A percentile compares a stretch with the other conserved stretches of the same genome.
phyloP scores from a whole-genome alignment of 1,140 invertebrate species.

The Adoxophyes honmai region DNA sequence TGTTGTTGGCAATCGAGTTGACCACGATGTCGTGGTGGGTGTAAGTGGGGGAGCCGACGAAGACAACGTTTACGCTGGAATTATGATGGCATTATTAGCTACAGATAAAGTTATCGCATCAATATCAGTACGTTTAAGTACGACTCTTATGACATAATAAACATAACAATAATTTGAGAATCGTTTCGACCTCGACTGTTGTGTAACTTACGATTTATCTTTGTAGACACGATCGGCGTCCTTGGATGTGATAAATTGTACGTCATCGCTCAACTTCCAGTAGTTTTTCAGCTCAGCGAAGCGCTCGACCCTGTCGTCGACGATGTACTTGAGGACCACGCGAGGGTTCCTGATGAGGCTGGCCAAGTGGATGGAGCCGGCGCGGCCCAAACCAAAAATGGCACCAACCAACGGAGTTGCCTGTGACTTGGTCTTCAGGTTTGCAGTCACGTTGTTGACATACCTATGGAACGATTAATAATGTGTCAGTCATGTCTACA shows the following conservation, averaged over 20 bases:
- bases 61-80: conserved; percentile 77
- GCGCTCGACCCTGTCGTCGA: conserved; percentile 76
- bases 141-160: not conserved
- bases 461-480: conserved; percentile 24
- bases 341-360: conserved; percentile 77
- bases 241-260: conserved; percentile 75
- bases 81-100: not conserved
- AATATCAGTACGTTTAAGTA: too few species aligned
- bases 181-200: too few species aligned
- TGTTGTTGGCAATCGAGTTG: conserved; percentile 78
- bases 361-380: conserved; percentile 80
- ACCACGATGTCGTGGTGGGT: conserved; percentile 81
- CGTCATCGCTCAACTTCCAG: conserved; percentile 71
- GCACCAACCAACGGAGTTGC: conserved; percentile 61
- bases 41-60: conserved; percentile 80
- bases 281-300: conserved; percentile 70
- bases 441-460: conserved; percentile 31
- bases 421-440: conserved; percentile 20
- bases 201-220: conserved; percentile 77
- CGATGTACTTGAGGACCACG: conserved; percentile 79
- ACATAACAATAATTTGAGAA: not conserved
- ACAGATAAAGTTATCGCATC: too few species aligned
- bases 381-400: conserved; percentile 80
- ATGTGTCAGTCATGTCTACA: not conserved
- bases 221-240: conserved; percentile 75